These are phyloP conservation scores for Crotalus viridis DNA, from an alignment of 2,113 vertebrate species.

Conservation along the genomic window DNA sequence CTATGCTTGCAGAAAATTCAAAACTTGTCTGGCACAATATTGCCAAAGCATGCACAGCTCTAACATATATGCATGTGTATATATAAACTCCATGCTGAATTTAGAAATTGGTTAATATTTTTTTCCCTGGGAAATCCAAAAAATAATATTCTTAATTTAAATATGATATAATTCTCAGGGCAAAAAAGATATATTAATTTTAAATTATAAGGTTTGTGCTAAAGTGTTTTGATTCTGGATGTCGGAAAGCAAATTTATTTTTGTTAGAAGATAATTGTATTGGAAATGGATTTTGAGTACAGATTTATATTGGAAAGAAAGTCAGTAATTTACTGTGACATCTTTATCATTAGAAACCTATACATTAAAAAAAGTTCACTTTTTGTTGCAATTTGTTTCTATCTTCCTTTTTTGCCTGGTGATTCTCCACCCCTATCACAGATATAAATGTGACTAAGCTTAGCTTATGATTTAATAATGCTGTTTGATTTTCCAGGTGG, in stretches of 20 bases:
- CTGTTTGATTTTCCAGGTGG: background rate
- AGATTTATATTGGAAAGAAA: background rate
- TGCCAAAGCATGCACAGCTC: background rate
- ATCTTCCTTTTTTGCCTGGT: background rate
- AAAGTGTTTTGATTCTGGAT: background rate
- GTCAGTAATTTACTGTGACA: background rate
- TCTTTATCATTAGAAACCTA: background rate
- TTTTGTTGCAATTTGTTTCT: background rate
- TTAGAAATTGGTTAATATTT: background rate
- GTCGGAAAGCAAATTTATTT: background rate
- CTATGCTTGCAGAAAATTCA: background rate
- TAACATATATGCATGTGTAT: background rate
- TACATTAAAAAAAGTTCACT: background rate
- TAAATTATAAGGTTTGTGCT: background rate
- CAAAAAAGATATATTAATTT: background rate
- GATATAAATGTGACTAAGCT: background rate
- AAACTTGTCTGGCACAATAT: background rate
- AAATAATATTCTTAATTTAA: background rate
- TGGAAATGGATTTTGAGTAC: background rate
- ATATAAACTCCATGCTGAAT: background rate
- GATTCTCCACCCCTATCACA: background rate
- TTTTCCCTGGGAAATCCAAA: background rate
- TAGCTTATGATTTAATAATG: background rate
- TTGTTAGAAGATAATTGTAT: background rate
- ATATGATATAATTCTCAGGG: background rate